Conservation (phyloP, 2,888 invertebrate species). For the Hemaris fuciformis region DNA sequence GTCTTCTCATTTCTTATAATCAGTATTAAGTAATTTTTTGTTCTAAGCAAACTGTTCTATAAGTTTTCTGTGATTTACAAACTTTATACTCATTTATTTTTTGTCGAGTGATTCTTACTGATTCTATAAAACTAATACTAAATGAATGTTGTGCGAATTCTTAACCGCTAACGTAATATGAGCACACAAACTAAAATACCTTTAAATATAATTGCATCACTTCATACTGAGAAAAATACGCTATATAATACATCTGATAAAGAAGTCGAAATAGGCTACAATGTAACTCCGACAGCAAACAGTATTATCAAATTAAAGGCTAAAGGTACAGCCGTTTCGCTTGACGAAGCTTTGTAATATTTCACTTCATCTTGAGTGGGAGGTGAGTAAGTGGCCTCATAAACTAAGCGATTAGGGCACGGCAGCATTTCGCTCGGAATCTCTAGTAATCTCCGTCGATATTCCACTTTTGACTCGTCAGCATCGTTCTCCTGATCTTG, state of each 20-base stretch:
- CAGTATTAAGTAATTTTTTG: conserved; percentile 3
- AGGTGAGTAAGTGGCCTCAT: conserved; percentile 63
- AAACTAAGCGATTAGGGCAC: conserved; percentile 62
- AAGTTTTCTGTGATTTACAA: conserved; percentile 4
- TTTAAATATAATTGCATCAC: background rate
- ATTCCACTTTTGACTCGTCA: conserved; percentile 57
- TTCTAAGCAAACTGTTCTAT: conserved; percentile 1
- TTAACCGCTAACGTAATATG: background rate
- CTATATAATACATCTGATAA: conserved; percentile 34
- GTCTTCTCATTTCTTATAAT: conserved; percentile 6
- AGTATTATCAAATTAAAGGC: conserved; percentile 34
- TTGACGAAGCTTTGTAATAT: conserved; percentile 65
- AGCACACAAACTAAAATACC: background rate
- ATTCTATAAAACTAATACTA: background rate
- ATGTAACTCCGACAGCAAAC: conserved; percentile 33
- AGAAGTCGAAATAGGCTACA: conserved; percentile 43
- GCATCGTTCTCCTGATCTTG: conserved; percentile 64
- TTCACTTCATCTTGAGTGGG: conserved; percentile 75
- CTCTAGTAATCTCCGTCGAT: conserved; percentile 60
- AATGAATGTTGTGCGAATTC: background rate
- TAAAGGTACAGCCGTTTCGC: conserved; percentile 30
- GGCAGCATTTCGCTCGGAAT: conserved; percentile 66
- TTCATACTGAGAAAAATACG: conserved; percentile 18
- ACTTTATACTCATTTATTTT: too few species aligned
- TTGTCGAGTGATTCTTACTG: background rate